Evolutionary conservation across 1,140 invertebrate species (phyloP).

Genomic region (Drosophila yakuba): DNA sequence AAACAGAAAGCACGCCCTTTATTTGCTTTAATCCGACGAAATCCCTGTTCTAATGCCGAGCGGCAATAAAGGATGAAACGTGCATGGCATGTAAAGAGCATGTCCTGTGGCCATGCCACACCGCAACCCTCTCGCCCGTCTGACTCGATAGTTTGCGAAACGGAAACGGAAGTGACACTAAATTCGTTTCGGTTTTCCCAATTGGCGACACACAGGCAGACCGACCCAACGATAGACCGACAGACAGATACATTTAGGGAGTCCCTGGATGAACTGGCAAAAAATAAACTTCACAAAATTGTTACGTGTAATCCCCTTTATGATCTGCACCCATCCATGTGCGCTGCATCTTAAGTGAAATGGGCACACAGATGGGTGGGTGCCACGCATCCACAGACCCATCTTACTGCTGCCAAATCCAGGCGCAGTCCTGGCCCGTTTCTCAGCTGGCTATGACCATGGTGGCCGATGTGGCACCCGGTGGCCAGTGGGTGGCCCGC

Average conservation of each 20-base stretch:
- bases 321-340: conserved; percentile 70
- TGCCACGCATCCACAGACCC: background rate
- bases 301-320: conserved; percentile 81
- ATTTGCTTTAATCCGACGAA: conserved; percentile 81
- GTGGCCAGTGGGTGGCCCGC: conserved; percentile 68
- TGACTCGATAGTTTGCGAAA: conserved; percentile 72
- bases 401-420: conserved; percentile 67
- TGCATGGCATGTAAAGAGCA: conserved; percentile 72
- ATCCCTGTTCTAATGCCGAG: conserved; percentile 79
- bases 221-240: conserved; percentile 4
- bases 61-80: conserved; percentile 82
- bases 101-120: conserved; percentile 17
- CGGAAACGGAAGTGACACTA: conserved; percentile 80
- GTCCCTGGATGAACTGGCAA: conserved; percentile 38
- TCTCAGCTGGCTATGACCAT: conserved; percentile 83
- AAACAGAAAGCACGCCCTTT: conserved; percentile 78
- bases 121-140: conserved; percentile 11
- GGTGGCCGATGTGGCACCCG: conserved; percentile 59
- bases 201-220: conserved; percentile 41
- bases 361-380: background rate
- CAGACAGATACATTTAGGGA: conserved; percentile 13
- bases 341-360: conserved; percentile 68
- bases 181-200: conserved; percentile 78
- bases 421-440: conserved; percentile 59
- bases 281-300: conserved; percentile 73